Percentiles rank a stretch among this genome's conserved stretches.
Conservation (phyloP, 1,140 invertebrate genomes). For the Trichoplusia ni region DNA sequence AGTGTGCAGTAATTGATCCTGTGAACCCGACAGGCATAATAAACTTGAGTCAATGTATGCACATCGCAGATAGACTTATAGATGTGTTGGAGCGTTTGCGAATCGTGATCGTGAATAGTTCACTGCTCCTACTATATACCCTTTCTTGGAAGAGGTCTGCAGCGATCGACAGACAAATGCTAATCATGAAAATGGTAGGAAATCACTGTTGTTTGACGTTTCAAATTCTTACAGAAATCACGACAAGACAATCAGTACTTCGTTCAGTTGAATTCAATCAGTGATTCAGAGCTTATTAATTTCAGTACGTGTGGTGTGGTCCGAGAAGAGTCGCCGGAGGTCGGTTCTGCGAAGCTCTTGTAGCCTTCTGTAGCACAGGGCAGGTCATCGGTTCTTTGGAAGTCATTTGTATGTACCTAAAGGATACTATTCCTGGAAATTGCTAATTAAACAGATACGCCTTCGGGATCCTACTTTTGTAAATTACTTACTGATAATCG, state of each 20-base stretch:
- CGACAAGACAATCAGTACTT: slow-evolving; percentile 4
- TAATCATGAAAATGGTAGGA: slow-evolving; percentile 16
- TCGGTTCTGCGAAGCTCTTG: too few relatives aligned
- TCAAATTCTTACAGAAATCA: slow-evolving; percentile 14
- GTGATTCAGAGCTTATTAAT: slow-evolving; percentile 2
- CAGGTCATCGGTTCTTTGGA: too few relatives aligned
- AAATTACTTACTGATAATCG: too few relatives aligned
- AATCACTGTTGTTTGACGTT: slow-evolving; percentile 18
- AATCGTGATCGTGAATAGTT: slow-evolving; percentile 20
- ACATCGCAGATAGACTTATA: background rate
- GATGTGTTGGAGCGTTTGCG: background rate
- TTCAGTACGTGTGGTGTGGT: slow-evolving; percentile 7
- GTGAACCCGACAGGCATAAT: slow-evolving; percentile 6
- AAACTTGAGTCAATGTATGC: slow-evolving; percentile 8
- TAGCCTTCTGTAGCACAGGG: too few relatives aligned
- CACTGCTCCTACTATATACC: slow-evolving; percentile 11
- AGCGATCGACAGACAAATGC: slow-evolving; percentile 14
- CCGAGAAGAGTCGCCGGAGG: too few relatives aligned
- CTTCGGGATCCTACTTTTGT: too few relatives aligned
- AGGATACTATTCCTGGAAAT: too few relatives aligned
- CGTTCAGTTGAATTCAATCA: slow-evolving; percentile 9
- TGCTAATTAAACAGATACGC: too few relatives aligned
- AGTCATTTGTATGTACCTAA: too few relatives aligned
- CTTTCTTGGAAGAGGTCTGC: slow-evolving; percentile 19
- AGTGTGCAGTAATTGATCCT: slow-evolving; percentile 5